Evolutionary conservation across 1,140 invertebrate species (phyloP), one percentile per base, ranked within the genome.

Genomic region (Dysdera silvatica): DNA sequence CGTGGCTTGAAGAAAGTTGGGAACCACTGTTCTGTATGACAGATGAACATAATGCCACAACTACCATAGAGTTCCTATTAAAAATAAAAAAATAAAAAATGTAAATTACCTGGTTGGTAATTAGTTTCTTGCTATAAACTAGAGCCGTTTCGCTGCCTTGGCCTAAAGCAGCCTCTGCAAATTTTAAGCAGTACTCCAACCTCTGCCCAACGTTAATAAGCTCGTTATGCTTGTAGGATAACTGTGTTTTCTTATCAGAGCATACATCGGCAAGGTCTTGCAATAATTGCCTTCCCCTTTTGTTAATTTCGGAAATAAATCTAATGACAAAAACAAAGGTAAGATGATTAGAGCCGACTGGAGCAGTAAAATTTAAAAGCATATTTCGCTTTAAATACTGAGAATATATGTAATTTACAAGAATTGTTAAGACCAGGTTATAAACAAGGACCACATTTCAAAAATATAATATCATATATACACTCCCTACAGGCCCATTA

Each of bases 121-220:
- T 79, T 41, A 82, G 84, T 75, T 86, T 87, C 81, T 91, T 91
- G 73, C 85, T 87, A 71, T 87, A 88, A 29, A 92, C 79, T 58
- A 92, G 78, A 41, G 89, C 88, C 76, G 86, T 87, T 75, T 91
- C 88, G 66, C 84, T 86, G 53, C 88, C 88, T 71, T 85, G 84
- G 24, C 85, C 82, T 8, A 92, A 77, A 16, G 87, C 87, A 71
- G 84, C 81, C 71, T 83, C 83, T 43, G 90, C 87, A 77, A 92
- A 91, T 57, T 85, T 82, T 43, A 90, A 87, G 74, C 88, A 90
- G 78, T 92, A 87, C 78, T 92, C 88, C 12, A 88, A 88, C 71
- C 89, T 83, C 71, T 84, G 83, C 4, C 87, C 87, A 4, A 90
- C 78, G 69, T 88, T 82, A 71, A 87, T 83, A 23, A 91, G 74